Percentiles rank a stretch among this genome's conserved stretches.
Evolutionary conservation across 2,113 vertebrate species (phyloP).

Genomic region (Ramphastos sulfuratus): DNA sequence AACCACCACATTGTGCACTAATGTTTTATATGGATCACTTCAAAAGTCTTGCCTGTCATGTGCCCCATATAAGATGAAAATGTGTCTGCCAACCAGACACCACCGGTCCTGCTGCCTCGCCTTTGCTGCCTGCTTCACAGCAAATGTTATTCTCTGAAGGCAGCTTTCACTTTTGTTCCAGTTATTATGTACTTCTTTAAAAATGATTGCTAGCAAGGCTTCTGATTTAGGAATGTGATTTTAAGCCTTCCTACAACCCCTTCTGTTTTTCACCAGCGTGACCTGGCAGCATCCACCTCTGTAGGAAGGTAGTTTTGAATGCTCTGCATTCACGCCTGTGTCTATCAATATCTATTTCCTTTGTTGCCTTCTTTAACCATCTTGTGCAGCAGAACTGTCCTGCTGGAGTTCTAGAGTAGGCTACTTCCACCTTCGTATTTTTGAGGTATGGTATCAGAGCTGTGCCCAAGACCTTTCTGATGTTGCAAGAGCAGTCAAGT

Average conservation of each 20-base stretch:
- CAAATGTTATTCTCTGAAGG: not conserved
- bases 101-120: not conserved
- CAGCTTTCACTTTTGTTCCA: not conserved
- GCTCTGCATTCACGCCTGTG: not conserved
- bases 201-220: not conserved
- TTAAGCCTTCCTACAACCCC: not conserved
- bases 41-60: not conserved
- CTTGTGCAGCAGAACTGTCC: not conserved
- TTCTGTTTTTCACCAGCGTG: not conserved
- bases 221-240: not conserved
- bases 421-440: not conserved
- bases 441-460: not conserved
- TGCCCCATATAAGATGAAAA: not conserved
- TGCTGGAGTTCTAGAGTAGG: not conserved
- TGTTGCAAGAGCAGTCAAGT: not conserved
- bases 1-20: accelerated
- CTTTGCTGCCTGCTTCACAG: not conserved
- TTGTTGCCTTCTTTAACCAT: not conserved
- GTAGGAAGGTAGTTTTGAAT: not conserved
- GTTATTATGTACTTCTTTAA: not conserved
- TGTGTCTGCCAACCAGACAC: not conserved
- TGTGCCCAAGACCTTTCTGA: not conserved
- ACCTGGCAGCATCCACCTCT: not conserved
- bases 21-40: not conserved
- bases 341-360: not conserved